Evolutionary conservation across 2,113 vertebrate species (phyloP), one percentile per base, ranked within the genome.

Genomic region (Desmodus rotundus): DNA sequence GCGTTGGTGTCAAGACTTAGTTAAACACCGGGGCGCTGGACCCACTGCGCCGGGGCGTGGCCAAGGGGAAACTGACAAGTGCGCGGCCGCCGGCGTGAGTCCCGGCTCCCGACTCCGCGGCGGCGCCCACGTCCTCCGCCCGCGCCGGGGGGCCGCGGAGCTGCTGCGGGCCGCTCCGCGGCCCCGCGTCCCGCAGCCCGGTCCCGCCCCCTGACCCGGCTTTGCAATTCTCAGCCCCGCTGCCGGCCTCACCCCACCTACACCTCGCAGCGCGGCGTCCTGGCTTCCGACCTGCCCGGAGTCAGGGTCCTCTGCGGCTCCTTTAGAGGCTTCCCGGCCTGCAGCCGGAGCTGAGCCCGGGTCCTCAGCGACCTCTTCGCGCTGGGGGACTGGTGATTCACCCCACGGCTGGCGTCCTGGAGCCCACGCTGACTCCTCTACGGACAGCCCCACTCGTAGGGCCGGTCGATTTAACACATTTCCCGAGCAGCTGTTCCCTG

Each of bases 1-100:
- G 98, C 98, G 98, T 98, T 95, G 98, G 98, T 99, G 99, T 99
- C 99, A 98, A 97, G 98, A 98, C 98, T 99, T 99, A 98, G 98
- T 98, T 98, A 98, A 98, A 98, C 98, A 98, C 98, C 96, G 97
- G 98, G 98, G 98, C 99, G 98, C 98, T 98, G 98, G 98, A 98
- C 97, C 96, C 95, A 98, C 95, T 98, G 98, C 98, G 98, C 98
- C 98, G 98, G 98, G 99, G 99, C 98, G 99, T 98, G 99, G 99
- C 99, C 98, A 98, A 97, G 88, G 96, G 97, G 89, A 97, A 97
- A 98, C 98, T 97, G 98, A 98, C 98, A 98, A 97, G 96, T 83
- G 95, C 94, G 80, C 52, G 16, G 76, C 93, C 31, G 1, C 6
- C 0, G 54, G 88, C 81, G 63, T 47, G 91, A 1, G 65, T 19